These are phyloP conservation scores for Glaucopsyche alexis DNA, from an alignment of 2,888 invertebrate genomes.

Conservation along the genomic window DNA sequence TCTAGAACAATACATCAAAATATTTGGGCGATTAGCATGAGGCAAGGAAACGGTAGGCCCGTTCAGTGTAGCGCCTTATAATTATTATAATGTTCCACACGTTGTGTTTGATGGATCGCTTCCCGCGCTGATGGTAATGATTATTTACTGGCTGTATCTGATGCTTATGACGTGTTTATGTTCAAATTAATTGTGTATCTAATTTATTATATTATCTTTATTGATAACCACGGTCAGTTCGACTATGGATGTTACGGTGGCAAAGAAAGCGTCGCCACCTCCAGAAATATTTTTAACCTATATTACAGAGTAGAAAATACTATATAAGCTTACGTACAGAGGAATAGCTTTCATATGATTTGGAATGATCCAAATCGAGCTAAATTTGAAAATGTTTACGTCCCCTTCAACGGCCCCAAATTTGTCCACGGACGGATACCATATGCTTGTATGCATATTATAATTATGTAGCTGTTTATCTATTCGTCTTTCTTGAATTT, in stretches of 20 bases:
- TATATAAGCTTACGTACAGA: too few relatives aligned
- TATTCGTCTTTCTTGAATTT: too few relatives aligned
- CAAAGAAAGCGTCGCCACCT: not conserved
- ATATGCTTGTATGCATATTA: too few relatives aligned
- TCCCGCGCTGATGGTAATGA: constrained; percentile 44
- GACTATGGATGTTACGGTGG: not conserved
- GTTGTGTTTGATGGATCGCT: constrained; percentile 63
- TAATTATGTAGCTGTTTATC: too few relatives aligned
- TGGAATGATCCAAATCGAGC: too few relatives aligned
- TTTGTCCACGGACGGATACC: too few relatives aligned
- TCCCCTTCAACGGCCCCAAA: too few relatives aligned
- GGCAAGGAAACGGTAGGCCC: constrained; percentile 16
- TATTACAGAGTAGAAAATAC: too few relatives aligned
- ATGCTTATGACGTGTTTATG: constrained; percentile 24
- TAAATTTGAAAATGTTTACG: too few relatives aligned
- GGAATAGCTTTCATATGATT: too few relatives aligned
- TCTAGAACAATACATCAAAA: not conserved
- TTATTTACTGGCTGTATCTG: constrained; percentile 24
- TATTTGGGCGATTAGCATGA: constrained; percentile 2
- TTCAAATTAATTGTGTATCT: constrained; percentile 13
- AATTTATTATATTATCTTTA: constrained; percentile 8
- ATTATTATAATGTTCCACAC: constrained; percentile 55
- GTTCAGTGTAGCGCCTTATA: constrained; percentile 31
- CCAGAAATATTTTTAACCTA: too few relatives aligned
- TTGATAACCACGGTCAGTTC: not conserved